Base-by-base conservation (phyloP, 2,113 vertebrate genomes). In the Ascaphus truei region DNA sequence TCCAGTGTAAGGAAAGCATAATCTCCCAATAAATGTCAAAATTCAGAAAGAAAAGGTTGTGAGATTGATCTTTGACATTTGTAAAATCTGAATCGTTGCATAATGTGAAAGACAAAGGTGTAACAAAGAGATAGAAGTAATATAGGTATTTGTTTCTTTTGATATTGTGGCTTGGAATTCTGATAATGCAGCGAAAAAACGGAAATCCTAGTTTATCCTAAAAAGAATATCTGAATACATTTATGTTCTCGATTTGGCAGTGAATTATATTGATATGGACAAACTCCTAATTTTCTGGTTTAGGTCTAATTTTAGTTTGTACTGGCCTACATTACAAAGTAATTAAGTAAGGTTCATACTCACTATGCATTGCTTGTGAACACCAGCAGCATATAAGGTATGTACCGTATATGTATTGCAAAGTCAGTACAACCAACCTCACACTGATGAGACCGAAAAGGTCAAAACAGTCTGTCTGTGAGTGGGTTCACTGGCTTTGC, bases 21-120 rank as follows among this genome's bases (percentile, higher is more conserved):
- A 71, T 71, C 45, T 61, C 31, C 33, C 25, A 18, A 71, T 71
- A 71, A 61, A 71, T 60, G 67, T 71, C 67, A 71, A 18, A 61
- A 71, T 71, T 61, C 57, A 60, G 43, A 60, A 20, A 39, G 56
- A 61, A 51, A 52, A 41, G 34, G 34, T 26, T 52, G 45, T n/a
- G 27, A 57, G 67, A 61, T 52, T 71, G 57, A 71, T 52, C 45
- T 71, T 52, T 71, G 67, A 45, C 67, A 71, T 71, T 71, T 60
- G 29, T 41, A 30, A 25, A 71, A 23, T 36, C 36, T 22, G 31
- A 61, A 30, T 51, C 45, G 34, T 71, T 61, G 33, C 56, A 30
- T 52, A 48, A 61, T 52, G 33, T 50, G 33, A 39, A 71, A 71
- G 31, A 52, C 45, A 36, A 71, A 71, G n/a, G 57, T 26, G 16